phyloP scores from a whole-genome alignment of 2,888 invertebrate species.

The Scrobipalpa atriplicella region DNA sequence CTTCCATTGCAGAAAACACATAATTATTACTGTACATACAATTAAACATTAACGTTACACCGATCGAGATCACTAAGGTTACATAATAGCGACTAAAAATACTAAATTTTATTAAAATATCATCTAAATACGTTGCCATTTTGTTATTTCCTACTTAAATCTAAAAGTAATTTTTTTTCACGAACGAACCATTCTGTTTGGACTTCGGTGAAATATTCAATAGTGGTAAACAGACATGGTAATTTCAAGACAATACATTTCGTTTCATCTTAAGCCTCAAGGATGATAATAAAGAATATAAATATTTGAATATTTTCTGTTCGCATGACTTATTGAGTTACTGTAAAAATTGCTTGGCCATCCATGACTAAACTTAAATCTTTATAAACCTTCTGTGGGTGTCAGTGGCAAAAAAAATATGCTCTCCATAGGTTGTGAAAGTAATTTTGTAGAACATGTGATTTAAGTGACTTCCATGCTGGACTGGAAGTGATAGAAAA shows the following conservation, averaged over 20 bases:
- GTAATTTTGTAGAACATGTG: too few species aligned
- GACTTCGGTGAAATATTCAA: too few species aligned
- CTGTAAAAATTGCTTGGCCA: not conserved
- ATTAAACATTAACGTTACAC: constrained; percentile 46
- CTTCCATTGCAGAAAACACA: constrained; percentile 48
- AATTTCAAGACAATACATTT: not conserved
- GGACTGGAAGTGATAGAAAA: too few species aligned
- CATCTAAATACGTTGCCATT: constrained; percentile 44
- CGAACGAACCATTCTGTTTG: too few species aligned
- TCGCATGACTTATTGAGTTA: not conserved
- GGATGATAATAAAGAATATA: not conserved
- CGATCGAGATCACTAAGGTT: constrained; percentile 39
- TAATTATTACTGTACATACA: constrained; percentile 45
- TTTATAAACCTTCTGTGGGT: too few species aligned
- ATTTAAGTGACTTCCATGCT: too few species aligned
- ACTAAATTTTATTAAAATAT: constrained; percentile 48
- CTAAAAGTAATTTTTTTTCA: too few species aligned
- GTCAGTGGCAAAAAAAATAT: too few species aligned
- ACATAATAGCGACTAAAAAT: constrained; percentile 47
- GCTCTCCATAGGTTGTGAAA: too few species aligned
- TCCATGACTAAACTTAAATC: not conserved
- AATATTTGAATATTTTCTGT: not conserved
- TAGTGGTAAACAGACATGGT: not conserved
- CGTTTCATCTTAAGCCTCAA: not conserved
- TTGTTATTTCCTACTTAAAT: not conserved